Conservation (phyloP, 2,888 invertebrate species). For the Hyposoter dolosus region DNA sequence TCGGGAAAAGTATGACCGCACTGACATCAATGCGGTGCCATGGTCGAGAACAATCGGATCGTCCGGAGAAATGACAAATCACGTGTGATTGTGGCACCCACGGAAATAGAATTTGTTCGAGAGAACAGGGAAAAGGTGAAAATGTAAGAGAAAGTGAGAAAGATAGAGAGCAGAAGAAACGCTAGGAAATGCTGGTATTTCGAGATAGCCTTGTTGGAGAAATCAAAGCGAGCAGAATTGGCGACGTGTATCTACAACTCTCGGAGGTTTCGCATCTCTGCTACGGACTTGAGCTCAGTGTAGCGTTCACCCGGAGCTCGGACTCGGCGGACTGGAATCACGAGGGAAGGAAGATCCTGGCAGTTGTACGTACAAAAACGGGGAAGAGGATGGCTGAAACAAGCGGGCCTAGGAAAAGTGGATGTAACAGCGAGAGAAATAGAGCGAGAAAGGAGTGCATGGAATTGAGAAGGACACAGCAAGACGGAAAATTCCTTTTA, state of each 20-base stretch:
- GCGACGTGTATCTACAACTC: constrained; percentile 39
- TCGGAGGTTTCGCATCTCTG: constrained; percentile 14
- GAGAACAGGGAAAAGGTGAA: constrained; percentile 13
- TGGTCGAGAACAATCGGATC: constrained; percentile 35
- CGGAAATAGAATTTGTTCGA: background rate
- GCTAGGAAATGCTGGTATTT: constrained; percentile 50
- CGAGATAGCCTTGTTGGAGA: constrained; percentile 25
- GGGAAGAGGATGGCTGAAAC: constrained; percentile 22
- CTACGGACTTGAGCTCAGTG: constrained; percentile 20
- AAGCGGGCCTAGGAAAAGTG: constrained; percentile 16
- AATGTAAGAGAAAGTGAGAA: background rate
- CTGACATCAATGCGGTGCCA: background rate
- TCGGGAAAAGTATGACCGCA: background rate
- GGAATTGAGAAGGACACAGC: constrained; percentile 10
- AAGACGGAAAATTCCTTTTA: constrained; percentile 54
- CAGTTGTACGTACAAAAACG: constrained; percentile 20
- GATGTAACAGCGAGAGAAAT: background rate
- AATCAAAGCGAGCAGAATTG: constrained; percentile 44
- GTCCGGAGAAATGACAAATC: constrained; percentile 1
- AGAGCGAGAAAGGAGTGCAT: constrained; percentile 16
- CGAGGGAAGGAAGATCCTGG: constrained; percentile 38
- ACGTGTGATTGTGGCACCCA: constrained; percentile 3
- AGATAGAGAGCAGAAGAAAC: background rate
- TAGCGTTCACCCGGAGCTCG: constrained; percentile 35
- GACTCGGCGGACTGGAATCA: constrained; percentile 67